Evolutionary conservation across 2,797 vertebrate genomes (phyloP), one percentile per base, ranked within the genome.

Genomic region (Hapalemur alaotrensis): DNA sequence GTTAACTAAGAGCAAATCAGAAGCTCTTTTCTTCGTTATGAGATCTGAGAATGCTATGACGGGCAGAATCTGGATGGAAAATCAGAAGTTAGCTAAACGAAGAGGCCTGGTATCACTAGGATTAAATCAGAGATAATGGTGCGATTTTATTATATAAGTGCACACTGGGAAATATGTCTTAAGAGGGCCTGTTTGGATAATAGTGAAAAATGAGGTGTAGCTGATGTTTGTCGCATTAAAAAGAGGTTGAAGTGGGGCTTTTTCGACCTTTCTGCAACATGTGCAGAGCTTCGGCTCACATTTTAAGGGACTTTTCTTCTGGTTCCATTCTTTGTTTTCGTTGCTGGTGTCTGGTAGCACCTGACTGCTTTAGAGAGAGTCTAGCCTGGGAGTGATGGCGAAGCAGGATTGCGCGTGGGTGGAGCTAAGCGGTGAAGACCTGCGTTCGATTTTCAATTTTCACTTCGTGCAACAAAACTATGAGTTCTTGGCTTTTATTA

Each of bases 61-160:
- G n/a, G 81, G 72, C 46, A 82, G 83, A 76, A 78, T 65, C 67
- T 79, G 84, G 79, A 78, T 54, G 93, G 93, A 92, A 95, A 95
- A 67, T 78, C 46, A 75, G 88, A 93, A 89, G 93, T 78, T 91
- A 79, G 72, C 69, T 70, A 30, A 69, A 76, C 0, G 30, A 38
- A 88, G 90, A 87, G 90, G 87, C 67, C 86, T 89, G 54, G 7
- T 43, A 69, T 80, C 69, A 79, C n/a, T 28, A 35, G 85, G 72
- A 85, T 93, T 81, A 78, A 93, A 92, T 92, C 91, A 89, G 86
- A 97, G 96, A 91, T 94, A 91, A 96, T 95, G 85, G 86, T 82
- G 54, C 73, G 57, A 81, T 80, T 97, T 76, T 95, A 59, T 59
- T 59, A 4, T 63, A 57, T 78, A 94, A 91, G 87, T 1, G 0